A percentile compares a stretch with the other conserved stretches of the same genome.
phyloP scores from a whole-genome alignment of 2,797 vertebrate species.

The Myotis pilosus region DNA sequence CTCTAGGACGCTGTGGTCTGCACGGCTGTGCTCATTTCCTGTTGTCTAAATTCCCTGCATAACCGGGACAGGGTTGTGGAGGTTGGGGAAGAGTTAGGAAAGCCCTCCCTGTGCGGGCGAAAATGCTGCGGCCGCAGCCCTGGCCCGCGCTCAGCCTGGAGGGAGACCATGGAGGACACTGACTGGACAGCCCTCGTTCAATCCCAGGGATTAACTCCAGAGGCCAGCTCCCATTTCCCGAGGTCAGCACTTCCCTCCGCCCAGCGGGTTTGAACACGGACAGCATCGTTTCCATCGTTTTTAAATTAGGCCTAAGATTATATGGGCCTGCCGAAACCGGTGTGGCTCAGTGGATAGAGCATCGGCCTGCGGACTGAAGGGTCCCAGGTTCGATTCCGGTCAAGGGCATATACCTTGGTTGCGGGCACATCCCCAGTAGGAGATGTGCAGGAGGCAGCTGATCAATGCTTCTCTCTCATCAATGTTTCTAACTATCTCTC shows the following conservation, averaged over 20 bases:
- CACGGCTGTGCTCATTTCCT: not conserved
- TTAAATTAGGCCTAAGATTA: slow-evolving; percentile 55
- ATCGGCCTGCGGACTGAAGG: too few relatives aligned
- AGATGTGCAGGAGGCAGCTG: too few relatives aligned
- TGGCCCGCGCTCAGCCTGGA: not conserved
- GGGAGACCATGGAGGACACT: not conserved
- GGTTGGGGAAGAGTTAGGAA: not conserved
- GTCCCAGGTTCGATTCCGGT: too few relatives aligned
- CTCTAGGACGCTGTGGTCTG: not conserved
- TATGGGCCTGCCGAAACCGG: too few relatives aligned
- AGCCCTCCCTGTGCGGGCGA: not conserved
- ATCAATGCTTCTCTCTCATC: too few relatives aligned
- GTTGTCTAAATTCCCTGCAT: not conserved
- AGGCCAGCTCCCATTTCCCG: slow-evolving; percentile 8
- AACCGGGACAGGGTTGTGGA: not conserved
- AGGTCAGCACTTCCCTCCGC: slow-evolving; percentile 62
- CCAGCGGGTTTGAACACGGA: not conserved
- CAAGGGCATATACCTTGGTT: too few relatives aligned
- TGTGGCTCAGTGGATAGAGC: too few relatives aligned
- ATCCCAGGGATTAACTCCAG: not conserved
- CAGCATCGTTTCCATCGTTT: slow-evolving; percentile 14
- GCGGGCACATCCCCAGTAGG: too few relatives aligned
- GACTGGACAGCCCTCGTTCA: slow-evolving; percentile 48
- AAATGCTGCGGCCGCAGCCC: not conserved
- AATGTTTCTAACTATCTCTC: too few relatives aligned